A percentile compares a stretch with the other conserved stretches of the same genome.
phyloP scores from a whole-genome alignment of 2,113 vertebrate species.

The Phaetusa simplex region DNA sequence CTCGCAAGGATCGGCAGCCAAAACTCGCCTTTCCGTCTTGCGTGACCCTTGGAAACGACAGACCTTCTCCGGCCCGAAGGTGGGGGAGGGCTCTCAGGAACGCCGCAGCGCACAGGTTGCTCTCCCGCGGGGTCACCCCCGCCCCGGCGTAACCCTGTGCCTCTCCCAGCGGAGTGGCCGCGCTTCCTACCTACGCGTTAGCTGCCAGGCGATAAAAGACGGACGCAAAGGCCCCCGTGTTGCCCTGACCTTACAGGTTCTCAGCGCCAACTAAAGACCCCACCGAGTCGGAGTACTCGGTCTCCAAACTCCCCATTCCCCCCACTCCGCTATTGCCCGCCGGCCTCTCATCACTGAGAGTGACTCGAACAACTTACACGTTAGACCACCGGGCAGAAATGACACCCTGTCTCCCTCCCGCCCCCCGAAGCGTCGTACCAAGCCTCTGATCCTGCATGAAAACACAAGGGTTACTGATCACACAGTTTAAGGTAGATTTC shows the following conservation, averaged over 20 bases:
- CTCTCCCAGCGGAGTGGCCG: not conserved
- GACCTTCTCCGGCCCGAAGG: accelerated
- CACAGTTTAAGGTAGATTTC: constrained; percentile 61
- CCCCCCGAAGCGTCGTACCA: not conserved
- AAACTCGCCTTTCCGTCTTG: not conserved
- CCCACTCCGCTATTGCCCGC: too few species aligned
- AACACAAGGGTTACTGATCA: constrained; percentile 52
- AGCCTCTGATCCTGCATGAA: constrained; percentile 27
- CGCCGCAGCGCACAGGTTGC: accelerated
- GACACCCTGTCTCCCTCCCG: not conserved
- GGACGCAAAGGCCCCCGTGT: accelerated
- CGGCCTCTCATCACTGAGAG: not conserved
- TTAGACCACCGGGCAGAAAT: not conserved
- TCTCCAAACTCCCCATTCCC: not conserved
- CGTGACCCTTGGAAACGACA: not conserved
- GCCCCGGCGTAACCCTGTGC: not conserved
- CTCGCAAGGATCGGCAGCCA: not conserved
- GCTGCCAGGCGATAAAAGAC: not conserved
- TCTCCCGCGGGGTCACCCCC: too few species aligned
- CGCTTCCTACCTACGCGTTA: accelerated
- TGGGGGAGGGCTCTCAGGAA: too few species aligned
- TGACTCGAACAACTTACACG: not conserved
- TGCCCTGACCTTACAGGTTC: not conserved
- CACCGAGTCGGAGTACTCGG: not conserved
- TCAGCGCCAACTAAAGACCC: not conserved